Conservation (phyloP, 2,113 vertebrate genomes). For the Corydoras sp. region DNA sequence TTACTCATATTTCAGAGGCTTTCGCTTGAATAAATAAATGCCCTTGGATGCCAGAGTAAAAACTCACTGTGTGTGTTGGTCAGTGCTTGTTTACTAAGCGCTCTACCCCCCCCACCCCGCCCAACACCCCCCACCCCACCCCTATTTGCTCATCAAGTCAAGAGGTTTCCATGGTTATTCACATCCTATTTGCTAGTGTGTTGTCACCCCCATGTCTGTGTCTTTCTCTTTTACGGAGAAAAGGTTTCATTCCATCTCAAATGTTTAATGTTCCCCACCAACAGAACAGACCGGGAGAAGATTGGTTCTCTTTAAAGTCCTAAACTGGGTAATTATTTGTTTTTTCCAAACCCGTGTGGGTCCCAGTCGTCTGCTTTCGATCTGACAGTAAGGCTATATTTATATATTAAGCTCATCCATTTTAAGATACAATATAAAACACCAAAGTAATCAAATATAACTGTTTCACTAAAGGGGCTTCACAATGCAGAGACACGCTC, state of each 20-base stretch:
- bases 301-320: too few species aligned
- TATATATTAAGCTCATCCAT: too few species aligned
- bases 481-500: too few species aligned
- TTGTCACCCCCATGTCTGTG: background rate
- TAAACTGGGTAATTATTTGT: too few species aligned
- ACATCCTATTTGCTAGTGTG: conserved; percentile 6
- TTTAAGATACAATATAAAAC: too few species aligned
- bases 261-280: too few species aligned
- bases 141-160: conserved; percentile 11
- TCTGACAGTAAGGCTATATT: too few species aligned
- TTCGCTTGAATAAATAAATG: conserved; percentile 3
- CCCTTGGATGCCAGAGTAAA: background rate
- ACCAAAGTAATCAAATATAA: too few species aligned
- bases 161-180: conserved; percentile 26
- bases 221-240: background rate
- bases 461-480: too few species aligned
- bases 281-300: too few species aligned
- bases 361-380: too few species aligned
- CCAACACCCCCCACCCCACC: background rate
- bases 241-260: background rate
- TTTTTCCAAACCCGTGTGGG: too few species aligned
- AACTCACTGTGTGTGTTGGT: background rate
- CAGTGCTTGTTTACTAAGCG: conserved; percentile 4
- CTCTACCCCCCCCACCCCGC: background rate
- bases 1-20: conserved; percentile 19